Evolutionary conservation across 2,797 vertebrate species (phyloP), one percentile per base, ranked within the genome.

Genomic region (Epinephelus malabaricus): DNA sequence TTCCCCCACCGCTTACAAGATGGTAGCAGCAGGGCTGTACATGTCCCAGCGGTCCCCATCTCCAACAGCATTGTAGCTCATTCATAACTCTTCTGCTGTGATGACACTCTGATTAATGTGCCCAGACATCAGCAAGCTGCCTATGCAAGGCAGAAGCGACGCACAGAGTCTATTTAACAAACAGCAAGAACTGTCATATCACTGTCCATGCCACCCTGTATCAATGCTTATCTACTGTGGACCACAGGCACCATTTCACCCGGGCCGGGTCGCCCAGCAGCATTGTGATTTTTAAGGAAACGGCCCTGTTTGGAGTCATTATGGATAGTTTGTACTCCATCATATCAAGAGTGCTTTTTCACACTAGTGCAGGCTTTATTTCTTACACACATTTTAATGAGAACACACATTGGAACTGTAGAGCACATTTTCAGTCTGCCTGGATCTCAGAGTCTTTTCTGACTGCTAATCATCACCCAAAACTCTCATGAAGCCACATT

Each of bases 71-170:
- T 46, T 58, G 78, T 67, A 79, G 75, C 78, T 89, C 86, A 76
- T 91, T 87, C 81, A 84, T 85, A 91, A 86, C 78, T 84, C 80
- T 54, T 88, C 78, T 54, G 68, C 78, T 53, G 50, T 69, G 62
- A 51, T 87, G 86, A 89, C 84, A 85, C 69, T 56, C 73, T 86
- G 88, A 91, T 90, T 86, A 90, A 91, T 88, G 81, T 63, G 54
- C 49, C 54, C 60, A 64, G 76, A 75, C 86, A 83, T 77, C 74
- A 78, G 67, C 79, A 82, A 69, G 70, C 75, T 86, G 82, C 78
- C 82, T 58, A 62, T 82, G 79, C 49, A 61, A 76, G 73, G 75
- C 68, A 78, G 62, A 19, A 25, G 55, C 74, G 74, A 82, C 1
- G 46, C 60, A 69, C 51, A 2, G 27, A 75, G 58, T 82, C 56